phyloP scores from a whole-genome alignment of 2,113 vertebrate species.

The Tonatia bakeri region DNA sequence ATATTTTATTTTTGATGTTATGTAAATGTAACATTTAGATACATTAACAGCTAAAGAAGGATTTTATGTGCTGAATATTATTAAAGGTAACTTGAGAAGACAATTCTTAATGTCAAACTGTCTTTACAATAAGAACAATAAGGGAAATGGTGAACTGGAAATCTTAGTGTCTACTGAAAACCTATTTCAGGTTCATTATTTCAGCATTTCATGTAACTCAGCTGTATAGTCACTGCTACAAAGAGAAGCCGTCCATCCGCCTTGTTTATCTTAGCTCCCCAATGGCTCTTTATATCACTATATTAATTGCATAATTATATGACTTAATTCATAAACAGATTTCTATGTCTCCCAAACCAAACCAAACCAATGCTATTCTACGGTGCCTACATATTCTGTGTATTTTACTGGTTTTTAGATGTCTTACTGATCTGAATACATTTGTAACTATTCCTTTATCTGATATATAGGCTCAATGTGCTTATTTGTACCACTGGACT shows the following conservation, averaged over 20 bases:
- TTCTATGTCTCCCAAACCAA: not conserved
- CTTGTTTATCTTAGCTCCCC: not conserved
- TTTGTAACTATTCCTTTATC: not conserved
- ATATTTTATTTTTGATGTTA: not conserved
- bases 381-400: not conserved
- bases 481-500: not conserved
- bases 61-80: not conserved
- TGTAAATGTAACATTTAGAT: slow-evolving; percentile 53
- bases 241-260: not conserved
- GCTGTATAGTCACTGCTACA: not conserved
- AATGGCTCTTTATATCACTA: not conserved
- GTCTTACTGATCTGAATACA: not conserved
- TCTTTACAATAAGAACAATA: not conserved
- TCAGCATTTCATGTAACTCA: not conserved
- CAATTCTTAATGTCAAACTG: not conserved
- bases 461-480: not conserved
- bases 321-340: not conserved
- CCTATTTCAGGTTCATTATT: not conserved
- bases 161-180: not conserved
- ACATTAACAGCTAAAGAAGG: slow-evolving; percentile 5
- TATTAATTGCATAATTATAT: not conserved
- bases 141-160: not conserved
- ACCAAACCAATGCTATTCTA: not conserved
- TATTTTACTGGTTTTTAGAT: not conserved
- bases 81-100: not conserved